Evolutionary conservation across 2,113 vertebrate genomes (phyloP), one percentile per base, ranked within the genome.

Genomic region (Rhipidura dahli): DNA sequence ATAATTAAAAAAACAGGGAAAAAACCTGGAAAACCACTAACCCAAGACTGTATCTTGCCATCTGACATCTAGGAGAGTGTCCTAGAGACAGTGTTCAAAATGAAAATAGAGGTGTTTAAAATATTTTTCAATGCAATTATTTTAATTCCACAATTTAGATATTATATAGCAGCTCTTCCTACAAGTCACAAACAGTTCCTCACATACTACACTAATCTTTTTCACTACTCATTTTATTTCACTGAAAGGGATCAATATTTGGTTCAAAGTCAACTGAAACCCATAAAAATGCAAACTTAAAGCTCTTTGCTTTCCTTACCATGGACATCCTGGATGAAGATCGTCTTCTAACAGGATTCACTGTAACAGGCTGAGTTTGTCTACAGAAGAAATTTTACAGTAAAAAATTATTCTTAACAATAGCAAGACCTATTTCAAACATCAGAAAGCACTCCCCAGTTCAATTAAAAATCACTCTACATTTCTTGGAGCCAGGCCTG

Each of bases 261-360:
- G 12, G 63, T 71, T 91, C 37, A 54, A 80, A 81, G 33, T 30
- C 42, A 79, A 33, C 0, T 73, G 11, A 83, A 94, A 69, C 64
- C 37, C 61, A 83, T 56, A 80, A 87, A 76, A 96, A 92, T 5
- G 73, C 9, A 84, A 65, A 23, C 8, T 24, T 11, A 53, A 51
- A 68, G 53, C 44, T 44, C 24, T 64, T 92, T 92, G 35, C 33
- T 76, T 13, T 87, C 69, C 98, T 98, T 98, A 99, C 99, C 99
- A 99, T 98, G 96, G 99, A 99, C 90, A 99, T 97, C 96, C 99
- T 98, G 13, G 99, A 99, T 1, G 99, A 99, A 13, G 99, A 99
- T 49, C 99, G 97, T 72, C 99, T 98, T 96, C 99, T 98, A 88
- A 99, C 97, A 57, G 98, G 98, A 97, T 99, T 99, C 90, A 99